phyloP scores from a whole-genome alignment of 2,113 vertebrate genomes.

The Heliornis fulica region DNA sequence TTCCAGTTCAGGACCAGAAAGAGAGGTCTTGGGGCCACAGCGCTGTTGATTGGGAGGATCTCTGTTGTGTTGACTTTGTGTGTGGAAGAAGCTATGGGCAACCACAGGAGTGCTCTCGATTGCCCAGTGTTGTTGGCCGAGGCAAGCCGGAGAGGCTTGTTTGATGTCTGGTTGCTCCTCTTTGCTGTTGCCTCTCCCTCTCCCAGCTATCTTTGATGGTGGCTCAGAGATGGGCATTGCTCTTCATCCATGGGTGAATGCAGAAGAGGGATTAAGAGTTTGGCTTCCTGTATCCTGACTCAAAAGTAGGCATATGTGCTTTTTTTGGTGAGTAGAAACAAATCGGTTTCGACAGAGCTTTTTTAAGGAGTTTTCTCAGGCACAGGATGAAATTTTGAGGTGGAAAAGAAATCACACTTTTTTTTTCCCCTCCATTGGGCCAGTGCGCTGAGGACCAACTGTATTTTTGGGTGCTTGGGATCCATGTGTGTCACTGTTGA shows the following conservation, averaged over 20 bases:
- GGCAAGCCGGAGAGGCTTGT: background rate
- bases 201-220: background rate
- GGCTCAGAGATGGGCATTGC: background rate
- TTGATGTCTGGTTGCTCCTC: background rate
- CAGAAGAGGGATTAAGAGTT: background rate
- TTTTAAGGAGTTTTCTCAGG: conserved; percentile 68
- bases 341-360: conserved; percentile 23
- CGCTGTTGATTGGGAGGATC: background rate
- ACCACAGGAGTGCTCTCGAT: rapidly evolving
- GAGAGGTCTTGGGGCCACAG: background rate
- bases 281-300: conserved; percentile 9
- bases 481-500: background rate
- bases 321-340: conserved; percentile 39
- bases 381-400: conserved; percentile 58
- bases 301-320: conserved; percentile 48
- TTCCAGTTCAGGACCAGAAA: background rate
- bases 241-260: background rate
- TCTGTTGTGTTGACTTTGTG: background rate
- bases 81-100: background rate
- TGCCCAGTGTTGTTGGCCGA: rapidly evolving
- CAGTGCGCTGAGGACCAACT: conserved; percentile 19
- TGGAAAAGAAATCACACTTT: conserved; percentile 28
- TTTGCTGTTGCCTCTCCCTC: background rate
- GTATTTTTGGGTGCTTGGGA: conserved; percentile 42
- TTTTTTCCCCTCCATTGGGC: background rate